Evolutionary conservation across 2,888 invertebrate species (phyloP).

Genomic region (Trichacis sp.): DNA sequence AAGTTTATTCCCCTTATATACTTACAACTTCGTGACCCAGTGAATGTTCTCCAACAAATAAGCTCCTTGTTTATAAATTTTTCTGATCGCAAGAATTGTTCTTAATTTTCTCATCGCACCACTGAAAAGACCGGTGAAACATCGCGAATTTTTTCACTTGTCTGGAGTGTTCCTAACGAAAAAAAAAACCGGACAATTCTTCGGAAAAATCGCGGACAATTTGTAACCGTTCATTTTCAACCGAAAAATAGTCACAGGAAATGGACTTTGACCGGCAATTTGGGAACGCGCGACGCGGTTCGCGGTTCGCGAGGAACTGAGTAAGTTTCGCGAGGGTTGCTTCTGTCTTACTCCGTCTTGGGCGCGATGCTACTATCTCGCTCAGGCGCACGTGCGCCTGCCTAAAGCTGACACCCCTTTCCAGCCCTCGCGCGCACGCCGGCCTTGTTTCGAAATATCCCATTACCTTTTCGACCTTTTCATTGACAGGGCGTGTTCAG

Average conservation of each 20-base stretch:
- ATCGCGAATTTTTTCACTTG: too few relatives aligned
- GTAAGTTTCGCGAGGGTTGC: constrained; percentile 48
- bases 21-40: constrained; percentile 1
- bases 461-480: neutral
- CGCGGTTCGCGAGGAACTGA: constrained; percentile 63
- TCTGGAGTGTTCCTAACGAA: too few relatives aligned
- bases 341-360: too few relatives aligned
- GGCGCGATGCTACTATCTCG: constrained; percentile 17
- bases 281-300: constrained; percentile 36
- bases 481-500: neutral
- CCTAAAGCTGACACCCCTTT: constrained; percentile 4
- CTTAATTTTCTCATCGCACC: too few relatives aligned
- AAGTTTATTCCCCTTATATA: neutral
- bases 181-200: too few relatives aligned
- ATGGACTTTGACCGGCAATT: neutral
- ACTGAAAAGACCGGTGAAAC: too few relatives aligned
- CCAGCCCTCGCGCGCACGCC: too few relatives aligned
- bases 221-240: neutral
- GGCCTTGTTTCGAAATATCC: neutral
- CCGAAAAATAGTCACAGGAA: neutral
- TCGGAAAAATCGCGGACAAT: neutral
- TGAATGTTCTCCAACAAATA: neutral
- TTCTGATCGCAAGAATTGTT: too few relatives aligned
- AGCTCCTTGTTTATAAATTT: neutral
- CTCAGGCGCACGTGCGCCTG: constrained; percentile 15